A percentile compares a stretch with the other conserved stretches of the same genome.
phyloP scores from a whole-genome alignment of 2,888 invertebrate genomes.

The Polyploca ridens region DNA sequence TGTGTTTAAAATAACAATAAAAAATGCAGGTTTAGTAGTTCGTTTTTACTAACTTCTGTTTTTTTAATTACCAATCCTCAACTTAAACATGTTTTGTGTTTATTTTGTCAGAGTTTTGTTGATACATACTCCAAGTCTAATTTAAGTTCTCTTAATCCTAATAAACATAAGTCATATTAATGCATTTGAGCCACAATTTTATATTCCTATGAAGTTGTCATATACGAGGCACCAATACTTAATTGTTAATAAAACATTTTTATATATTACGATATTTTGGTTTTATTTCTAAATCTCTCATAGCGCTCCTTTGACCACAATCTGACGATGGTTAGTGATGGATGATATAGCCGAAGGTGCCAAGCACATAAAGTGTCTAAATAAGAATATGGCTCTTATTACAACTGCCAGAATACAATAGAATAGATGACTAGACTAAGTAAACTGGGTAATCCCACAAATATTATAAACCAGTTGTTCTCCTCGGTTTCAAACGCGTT shows the following conservation, averaged over 20 bases:
- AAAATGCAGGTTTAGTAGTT: not conserved
- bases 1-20: not conserved
- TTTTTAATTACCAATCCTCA: not conserved
- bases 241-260: slow-evolving; percentile 60
- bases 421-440: too few species aligned
- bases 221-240: slow-evolving; percentile 67
- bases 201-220: slow-evolving; percentile 30
- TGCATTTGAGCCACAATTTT: slow-evolving; percentile 20
- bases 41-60: not conserved
- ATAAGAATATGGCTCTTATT: too few species aligned
- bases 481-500: too few species aligned
- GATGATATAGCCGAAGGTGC: too few species aligned
- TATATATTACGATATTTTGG: slow-evolving; percentile 13
- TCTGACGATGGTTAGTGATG: too few species aligned
- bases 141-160: not conserved
- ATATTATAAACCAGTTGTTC: too few species aligned
- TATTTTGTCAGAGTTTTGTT: not conserved
- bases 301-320: too few species aligned
- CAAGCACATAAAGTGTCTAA: too few species aligned
- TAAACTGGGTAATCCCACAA: too few species aligned
- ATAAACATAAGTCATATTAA: not conserved
- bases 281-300: not conserved
- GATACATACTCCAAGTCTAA: not conserved
- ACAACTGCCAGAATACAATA: too few species aligned
- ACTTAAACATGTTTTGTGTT: not conserved